These are phyloP conservation scores for Corythoichthys intestinalis DNA, from an alignment of 2,113 vertebrate species.

Conservation along the genomic window DNA sequence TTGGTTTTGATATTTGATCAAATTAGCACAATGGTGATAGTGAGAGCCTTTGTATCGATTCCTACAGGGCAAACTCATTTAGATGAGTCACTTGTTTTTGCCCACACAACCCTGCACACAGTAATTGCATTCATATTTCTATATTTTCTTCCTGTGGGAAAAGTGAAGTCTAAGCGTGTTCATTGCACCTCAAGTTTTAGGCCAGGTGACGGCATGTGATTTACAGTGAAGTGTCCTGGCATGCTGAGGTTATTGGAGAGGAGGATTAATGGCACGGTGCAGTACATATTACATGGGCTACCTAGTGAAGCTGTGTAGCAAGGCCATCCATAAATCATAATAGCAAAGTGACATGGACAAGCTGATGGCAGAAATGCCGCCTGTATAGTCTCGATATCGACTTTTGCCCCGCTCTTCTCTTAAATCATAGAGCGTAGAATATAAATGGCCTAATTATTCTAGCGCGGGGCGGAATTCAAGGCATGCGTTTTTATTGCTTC, in stretches of 20 bases:
- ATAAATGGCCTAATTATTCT: slow-evolving; percentile 73
- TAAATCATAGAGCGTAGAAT: slow-evolving; percentile 70
- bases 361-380: slow-evolving; percentile 64
- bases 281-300: slow-evolving; percentile 60
- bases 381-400: slow-evolving; percentile 66
- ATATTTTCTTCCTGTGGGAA: slow-evolving; percentile 1
- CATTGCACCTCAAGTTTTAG: slow-evolving; percentile 23
- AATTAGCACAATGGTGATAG: slow-evolving; percentile 18
- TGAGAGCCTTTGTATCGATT: slow-evolving; percentile 13
- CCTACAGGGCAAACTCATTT: slow-evolving; percentile 44
- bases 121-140: background rate
- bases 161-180: slow-evolving; percentile 13
- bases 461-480: slow-evolving; percentile 64
- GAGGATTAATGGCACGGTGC: slow-evolving; percentile 63
- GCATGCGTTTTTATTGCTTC: slow-evolving; percentile 49
- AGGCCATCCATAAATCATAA: slow-evolving; percentile 69
- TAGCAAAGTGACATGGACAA: slow-evolving; percentile 71
- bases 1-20: slow-evolving; percentile 23
- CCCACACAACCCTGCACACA: slow-evolving; percentile 9
- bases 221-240: slow-evolving; percentile 62
- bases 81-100: slow-evolving; percentile 31
- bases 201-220: slow-evolving; percentile 39
- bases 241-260: slow-evolving; percentile 66
- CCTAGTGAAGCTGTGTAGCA: slow-evolving; percentile 58
- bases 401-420: slow-evolving; percentile 48